Percentiles rank a stretch among this genome's conserved stretches.
Conservation (phyloP, 2,888 invertebrate species). For the Spodoptera picta region DNA sequence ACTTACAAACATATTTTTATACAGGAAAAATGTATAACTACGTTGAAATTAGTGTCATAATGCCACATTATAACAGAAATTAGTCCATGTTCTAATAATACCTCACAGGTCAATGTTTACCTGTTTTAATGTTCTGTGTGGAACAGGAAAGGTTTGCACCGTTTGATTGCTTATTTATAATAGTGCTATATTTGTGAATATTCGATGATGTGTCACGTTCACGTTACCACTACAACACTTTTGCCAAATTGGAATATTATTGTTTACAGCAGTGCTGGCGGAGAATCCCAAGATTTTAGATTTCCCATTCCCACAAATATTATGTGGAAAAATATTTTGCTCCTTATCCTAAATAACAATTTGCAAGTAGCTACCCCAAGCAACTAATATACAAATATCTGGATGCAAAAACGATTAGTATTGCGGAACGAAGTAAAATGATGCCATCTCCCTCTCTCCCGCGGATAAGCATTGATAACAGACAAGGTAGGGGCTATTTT, state of each 20-base stretch:
- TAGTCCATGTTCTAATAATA: background rate
- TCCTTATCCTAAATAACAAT: slow-evolving; percentile 38
- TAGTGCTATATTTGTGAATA: background rate
- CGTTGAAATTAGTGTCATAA: background rate
- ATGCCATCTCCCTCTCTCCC: slow-evolving; percentile 42
- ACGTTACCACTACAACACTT: too few relatives aligned
- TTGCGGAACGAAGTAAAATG: slow-evolving; percentile 40
- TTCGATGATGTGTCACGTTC: too few relatives aligned
- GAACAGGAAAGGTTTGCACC: background rate
- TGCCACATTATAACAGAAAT: background rate
- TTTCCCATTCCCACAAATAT: too few relatives aligned
- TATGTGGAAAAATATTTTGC: background rate
- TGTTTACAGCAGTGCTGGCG: too few relatives aligned
- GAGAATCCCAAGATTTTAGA: too few relatives aligned
- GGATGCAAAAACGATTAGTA: slow-evolving; percentile 55
- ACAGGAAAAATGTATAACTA: slow-evolving; percentile 5
- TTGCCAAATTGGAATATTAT: too few relatives aligned
- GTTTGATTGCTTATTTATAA: background rate
- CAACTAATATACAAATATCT: slow-evolving; percentile 56
- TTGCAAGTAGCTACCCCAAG: slow-evolving; percentile 49
- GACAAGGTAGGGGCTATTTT: slow-evolving; percentile 50
- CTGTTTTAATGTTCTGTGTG: background rate
- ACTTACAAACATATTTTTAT: background rate
- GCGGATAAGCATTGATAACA: slow-evolving; percentile 28
- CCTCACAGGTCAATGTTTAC: slow-evolving; percentile 3